Evolutionary conservation across 2,797 vertebrate genomes (phyloP).

Genomic region (Gymnopithys bicolor): DNA sequence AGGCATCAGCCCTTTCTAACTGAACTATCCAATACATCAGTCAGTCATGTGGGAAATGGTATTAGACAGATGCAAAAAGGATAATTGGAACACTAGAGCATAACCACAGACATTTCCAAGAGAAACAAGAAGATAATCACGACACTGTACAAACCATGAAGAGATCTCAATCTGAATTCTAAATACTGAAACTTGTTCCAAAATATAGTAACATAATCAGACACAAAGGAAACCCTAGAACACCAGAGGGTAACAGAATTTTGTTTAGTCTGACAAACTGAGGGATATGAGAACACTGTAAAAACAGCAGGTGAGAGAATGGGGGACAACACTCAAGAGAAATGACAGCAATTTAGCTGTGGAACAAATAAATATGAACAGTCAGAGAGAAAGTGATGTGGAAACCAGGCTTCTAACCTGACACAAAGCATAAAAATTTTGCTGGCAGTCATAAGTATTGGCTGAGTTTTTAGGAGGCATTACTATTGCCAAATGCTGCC

Average conservation of each 20-base stretch:
- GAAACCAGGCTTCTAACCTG: neutral
- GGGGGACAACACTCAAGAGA: neutral
- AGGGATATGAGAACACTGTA: neutral
- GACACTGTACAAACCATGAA: neutral
- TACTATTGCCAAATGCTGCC: neutral
- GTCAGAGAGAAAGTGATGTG: neutral
- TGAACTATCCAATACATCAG: neutral
- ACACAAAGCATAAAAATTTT: neutral
- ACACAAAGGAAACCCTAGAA: neutral
- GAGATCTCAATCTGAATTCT: neutral
- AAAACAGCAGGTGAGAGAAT: neutral
- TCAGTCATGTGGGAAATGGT: neutral
- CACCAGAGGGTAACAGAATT: neutral
- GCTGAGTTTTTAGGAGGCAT: neutral
- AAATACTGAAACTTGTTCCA: neutral
- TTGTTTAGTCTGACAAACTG: neutral
- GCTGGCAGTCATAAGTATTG: neutral
- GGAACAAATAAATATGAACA: neutral
- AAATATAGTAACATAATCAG: neutral
- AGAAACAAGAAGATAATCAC: conserved; percentile 19
- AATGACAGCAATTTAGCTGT: neutral
- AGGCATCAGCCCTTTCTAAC: neutral
- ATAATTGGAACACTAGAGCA: neutral
- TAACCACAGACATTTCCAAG: neutral
- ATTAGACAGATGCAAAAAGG: neutral